Base-by-base conservation (phyloP, 2,888 invertebrate species). In the Rhabditoides inermis region DNA sequence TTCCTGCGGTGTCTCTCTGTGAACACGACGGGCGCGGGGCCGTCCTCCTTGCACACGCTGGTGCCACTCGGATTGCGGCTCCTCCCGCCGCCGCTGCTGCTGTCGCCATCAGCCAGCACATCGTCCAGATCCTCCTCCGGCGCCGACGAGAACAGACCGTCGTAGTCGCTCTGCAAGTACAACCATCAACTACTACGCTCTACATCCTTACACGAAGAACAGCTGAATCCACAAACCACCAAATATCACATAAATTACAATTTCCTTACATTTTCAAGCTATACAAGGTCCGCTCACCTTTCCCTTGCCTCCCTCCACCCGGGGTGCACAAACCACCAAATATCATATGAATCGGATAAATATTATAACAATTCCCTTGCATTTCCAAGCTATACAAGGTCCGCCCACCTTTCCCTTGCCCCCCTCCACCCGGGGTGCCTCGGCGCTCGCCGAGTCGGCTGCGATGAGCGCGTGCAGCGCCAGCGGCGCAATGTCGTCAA, bases 401-500 rank as follows among this genome's bases (percentile, higher is more conserved):
- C 41, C 20, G 41, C 12, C 4, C 20, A 3, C 18, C 20, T 27
- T n/a, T 27, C n/a, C n/a, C n/a, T n/a, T n/a, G n/a, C 63, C 53
- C 42, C 63, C 52, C 37, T 60, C 55, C n/a, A 54, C 56, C 25
- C 42, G 44, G 30, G 51, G 49, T 35, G 51, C 23, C 5, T 36
- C 44, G 26, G 35, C 46, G n/a, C 22, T 44, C 7, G 80, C 79
- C 18, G 77, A 75, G 77, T 99, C 98, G 0, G 95, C 94, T 28
- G 89, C 88, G 6, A 98, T 81, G 1, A 99, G 81, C 2, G 91
- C 91, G 88, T 92, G 95, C 22, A 99, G 80, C 0, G 98, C 98
- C 48, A 99, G 80, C 0, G 98, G 94, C 1, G 98, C 91, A 65
- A 99, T 91, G n/a, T 94, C 90, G 2, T 88, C 88, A 55, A 95